phyloP scores from a whole-genome alignment of 64 coral and sea anemone genomes.

The Montipora sp. region DNA sequence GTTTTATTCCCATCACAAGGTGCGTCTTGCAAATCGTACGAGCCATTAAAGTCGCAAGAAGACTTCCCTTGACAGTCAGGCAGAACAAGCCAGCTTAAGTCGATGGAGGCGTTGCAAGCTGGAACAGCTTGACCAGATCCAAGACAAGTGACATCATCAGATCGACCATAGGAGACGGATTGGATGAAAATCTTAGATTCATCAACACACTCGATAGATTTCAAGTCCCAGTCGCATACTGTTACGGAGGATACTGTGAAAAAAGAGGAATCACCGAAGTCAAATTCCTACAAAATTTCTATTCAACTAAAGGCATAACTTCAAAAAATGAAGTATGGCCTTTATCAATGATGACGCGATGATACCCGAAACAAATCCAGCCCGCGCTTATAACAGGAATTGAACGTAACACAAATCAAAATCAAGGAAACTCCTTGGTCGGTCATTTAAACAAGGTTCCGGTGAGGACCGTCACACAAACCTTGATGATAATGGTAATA shows the following conservation, averaged over 20 bases:
- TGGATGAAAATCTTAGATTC: constrained; percentile 33
- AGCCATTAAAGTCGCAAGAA: constrained; percentile 4
- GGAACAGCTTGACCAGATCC: neutral
- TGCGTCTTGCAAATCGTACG: neutral
- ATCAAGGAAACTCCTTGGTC: too few species aligned
- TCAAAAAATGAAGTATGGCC: too few species aligned
- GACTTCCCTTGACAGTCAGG: constrained; percentile 1
- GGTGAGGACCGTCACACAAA: too few species aligned
- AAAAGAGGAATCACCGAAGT: neutral
- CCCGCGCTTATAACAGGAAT: too few species aligned
- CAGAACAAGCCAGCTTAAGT: neutral
- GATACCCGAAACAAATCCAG: too few species aligned
- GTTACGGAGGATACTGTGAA: neutral
- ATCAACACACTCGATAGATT: neutral
- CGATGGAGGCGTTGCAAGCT: neutral
- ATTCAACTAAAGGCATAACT: too few species aligned
- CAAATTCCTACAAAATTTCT: too few species aligned
- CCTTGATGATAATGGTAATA: too few species aligned
- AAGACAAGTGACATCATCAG: constrained; percentile 11
- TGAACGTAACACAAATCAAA: too few species aligned
- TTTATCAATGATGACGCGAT: too few species aligned
- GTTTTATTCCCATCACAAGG: neutral
- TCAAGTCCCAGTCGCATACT: neutral
- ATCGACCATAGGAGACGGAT: constrained; percentile 11
- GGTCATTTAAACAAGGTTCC: too few species aligned